These are phyloP conservation scores for Drosophila buzzatii DNA, from an alignment of 2,888 invertebrate genomes.

Conservation along the genomic window DNA sequence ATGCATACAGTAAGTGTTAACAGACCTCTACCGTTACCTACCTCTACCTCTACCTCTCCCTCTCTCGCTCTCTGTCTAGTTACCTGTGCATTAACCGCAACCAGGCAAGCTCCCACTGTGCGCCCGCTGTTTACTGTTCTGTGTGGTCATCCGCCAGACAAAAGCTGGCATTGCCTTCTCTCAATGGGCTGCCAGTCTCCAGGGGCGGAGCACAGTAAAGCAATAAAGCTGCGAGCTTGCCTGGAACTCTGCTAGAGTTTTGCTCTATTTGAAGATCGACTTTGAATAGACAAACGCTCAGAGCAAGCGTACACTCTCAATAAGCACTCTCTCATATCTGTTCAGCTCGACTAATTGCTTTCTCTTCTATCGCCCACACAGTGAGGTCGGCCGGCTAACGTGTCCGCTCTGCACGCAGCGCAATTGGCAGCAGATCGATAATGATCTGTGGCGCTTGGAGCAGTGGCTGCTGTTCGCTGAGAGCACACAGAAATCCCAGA, in stretches of 20 bases:
- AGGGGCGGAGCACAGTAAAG: slow-evolving; percentile 65
- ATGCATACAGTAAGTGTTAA: slow-evolving; percentile 89
- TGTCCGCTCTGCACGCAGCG: slow-evolving; percentile 94
- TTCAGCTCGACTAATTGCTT: not conserved
- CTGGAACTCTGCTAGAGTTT: slow-evolving; percentile 14
- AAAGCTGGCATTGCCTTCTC: slow-evolving; percentile 60
- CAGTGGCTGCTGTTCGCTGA: slow-evolving; percentile 96
- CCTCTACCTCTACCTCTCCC: not conserved
- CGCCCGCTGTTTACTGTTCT: slow-evolving; percentile 47
- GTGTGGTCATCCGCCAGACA: slow-evolving; percentile 66
- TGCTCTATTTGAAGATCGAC: not conserved
- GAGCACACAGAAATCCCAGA: slow-evolving; percentile 90
- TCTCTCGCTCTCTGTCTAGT: not conserved
- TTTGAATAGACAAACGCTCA: not conserved
- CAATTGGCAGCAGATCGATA: slow-evolving; percentile 95
- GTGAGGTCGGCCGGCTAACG: slow-evolving; percentile 92
- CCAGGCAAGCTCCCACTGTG: slow-evolving; percentile 35
- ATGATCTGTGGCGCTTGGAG: slow-evolving; percentile 95
- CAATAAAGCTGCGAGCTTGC: slow-evolving; percentile 27
- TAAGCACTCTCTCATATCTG: not conserved
- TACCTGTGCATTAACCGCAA: slow-evolving; percentile 31
- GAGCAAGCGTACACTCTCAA: slow-evolving; percentile 27
- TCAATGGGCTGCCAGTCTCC: slow-evolving; percentile 62
- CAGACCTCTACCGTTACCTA: not conserved
- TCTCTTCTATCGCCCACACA: slow-evolving; percentile 30